Evolutionary conservation across 2,888 invertebrate species (phyloP).

Genomic region (Liodrosophila aerea): DNA sequence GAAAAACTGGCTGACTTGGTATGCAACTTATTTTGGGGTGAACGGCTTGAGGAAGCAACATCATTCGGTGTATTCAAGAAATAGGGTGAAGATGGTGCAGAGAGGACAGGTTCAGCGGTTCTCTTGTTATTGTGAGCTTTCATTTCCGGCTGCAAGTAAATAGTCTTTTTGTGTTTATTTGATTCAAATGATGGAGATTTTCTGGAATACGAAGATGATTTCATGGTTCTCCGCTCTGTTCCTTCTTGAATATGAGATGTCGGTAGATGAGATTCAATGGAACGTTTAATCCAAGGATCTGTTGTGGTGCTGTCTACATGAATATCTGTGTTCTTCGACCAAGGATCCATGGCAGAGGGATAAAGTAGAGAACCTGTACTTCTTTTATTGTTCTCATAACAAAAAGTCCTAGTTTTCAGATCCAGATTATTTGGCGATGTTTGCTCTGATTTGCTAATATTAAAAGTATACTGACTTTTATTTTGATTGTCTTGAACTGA

Average conservation of each 20-base stretch:
- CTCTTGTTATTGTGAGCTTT: conserved; percentile 65
- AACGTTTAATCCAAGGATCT: conserved; percentile 80
- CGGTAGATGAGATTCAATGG: conserved; percentile 21
- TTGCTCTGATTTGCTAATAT: conserved; percentile 81
- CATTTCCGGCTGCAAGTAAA: conserved; percentile 60
- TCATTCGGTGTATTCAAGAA: conserved; percentile 61
- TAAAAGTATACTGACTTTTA: conserved; percentile 29
- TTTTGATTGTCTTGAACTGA: conserved; percentile 54
- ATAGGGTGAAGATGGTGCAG: conserved; percentile 77
- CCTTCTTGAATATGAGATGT: conserved; percentile 17
- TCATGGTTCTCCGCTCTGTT: conserved; percentile 57
- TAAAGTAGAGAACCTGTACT: conserved; percentile 80
- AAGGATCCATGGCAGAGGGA: conserved; percentile 80
- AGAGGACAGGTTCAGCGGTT: conserved; percentile 50
- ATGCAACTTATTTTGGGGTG: conserved; percentile 37
- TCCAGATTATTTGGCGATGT: conserved; percentile 81
- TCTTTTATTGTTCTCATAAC: conserved; percentile 71
- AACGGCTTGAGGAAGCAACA: conserved; percentile 49
- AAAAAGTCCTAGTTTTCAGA: conserved; percentile 53
- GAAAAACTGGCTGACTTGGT: conserved; percentile 68
- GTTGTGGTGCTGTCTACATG: conserved; percentile 23
- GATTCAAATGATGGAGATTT: conserved; percentile 47
- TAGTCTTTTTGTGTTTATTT: conserved; percentile 32
- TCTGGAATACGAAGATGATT: conserved; percentile 71
- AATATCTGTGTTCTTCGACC: conserved; percentile 72